Conservation (phyloP, 1,140 invertebrate genomes). For the Drosophila varians region DNA sequence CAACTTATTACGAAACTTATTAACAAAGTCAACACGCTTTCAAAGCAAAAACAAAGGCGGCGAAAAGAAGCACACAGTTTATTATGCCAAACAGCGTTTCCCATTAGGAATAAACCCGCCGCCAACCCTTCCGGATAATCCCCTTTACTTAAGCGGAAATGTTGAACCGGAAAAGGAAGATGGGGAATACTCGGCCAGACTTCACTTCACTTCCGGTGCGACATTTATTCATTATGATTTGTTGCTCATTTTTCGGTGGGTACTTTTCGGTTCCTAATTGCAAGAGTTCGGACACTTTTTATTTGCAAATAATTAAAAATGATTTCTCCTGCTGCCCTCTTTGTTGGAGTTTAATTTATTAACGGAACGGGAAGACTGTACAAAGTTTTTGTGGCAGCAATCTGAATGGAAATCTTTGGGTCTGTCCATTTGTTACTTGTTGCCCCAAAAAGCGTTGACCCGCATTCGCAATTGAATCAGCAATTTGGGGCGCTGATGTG, state of each 20-base stretch:
- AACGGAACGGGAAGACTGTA: conserved; percentile 40
- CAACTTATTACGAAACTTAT: conserved; percentile 80
- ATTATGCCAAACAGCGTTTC: conserved; percentile 73
- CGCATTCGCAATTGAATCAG: conserved; percentile 72
- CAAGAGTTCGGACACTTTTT: conserved; percentile 55
- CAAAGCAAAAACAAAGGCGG: conserved; percentile 23
- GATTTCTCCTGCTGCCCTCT: conserved; percentile 21
- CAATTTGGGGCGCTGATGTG: conserved; percentile 60
- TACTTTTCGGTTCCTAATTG: conserved; percentile 63
- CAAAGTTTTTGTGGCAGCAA: conserved; percentile 52
- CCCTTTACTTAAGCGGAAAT: conserved; percentile 63
- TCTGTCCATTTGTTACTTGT: conserved; percentile 13
- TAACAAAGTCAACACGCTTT: conserved; percentile 78
- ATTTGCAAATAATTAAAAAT: conserved; percentile 82
- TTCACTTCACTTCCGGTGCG: conserved; percentile 76
- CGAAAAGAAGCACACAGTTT: conserved; percentile 46
- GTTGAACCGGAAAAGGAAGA: conserved; percentile 23
- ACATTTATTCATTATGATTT: conserved; percentile 82
- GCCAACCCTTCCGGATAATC: conserved; percentile 25
- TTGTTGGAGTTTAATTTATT: conserved; percentile 59
- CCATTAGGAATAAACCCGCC: conserved; percentile 56
- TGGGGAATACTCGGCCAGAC: conserved; percentile 49
- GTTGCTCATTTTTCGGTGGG: conserved; percentile 66
- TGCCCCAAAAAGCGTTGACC: conserved; percentile 35
- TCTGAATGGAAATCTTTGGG: conserved; percentile 35